Evolutionary conservation across 2,113 vertebrate species (phyloP), one percentile per base, ranked within the genome.

Genomic region (Willisornis vidua): DNA sequence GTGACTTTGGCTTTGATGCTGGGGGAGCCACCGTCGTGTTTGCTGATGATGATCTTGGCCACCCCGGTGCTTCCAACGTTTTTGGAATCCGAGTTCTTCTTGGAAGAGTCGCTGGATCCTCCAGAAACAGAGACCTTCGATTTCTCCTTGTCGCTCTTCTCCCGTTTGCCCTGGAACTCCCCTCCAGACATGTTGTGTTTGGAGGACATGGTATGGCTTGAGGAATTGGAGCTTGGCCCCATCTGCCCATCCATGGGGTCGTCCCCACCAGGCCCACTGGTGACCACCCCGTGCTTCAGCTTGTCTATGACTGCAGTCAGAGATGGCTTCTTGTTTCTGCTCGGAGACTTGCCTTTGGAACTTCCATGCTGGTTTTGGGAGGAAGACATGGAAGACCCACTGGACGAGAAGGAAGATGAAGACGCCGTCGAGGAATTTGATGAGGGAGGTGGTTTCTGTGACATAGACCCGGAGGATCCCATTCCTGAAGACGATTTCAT

Each of bases 1-100:
- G 99, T 99, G 68, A 99, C 99, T 98, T 99, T 99, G 97, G 99
- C 99, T 97, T 99, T 99, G 82, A 99, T 99, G 95, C 99, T 99
- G 31, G 99, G 99, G 65, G 99, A 99, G 19, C 99, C 99, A 13
- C 99, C 99, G 12, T 99, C 99, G 9, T 99, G 99, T 73, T 99
- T 99, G 96, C 99, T 99, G 91, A 99, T 99, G 91, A 99, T 99
- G 48, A 99, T 99, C 98, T 99, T 99, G 90, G 99, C 99, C 96
- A 99, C 98, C 70, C 99, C 98, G 0, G 98, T 99, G 70, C 98
- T 98, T 39, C 99, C 98, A 3, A 98, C 98, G 12, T 96, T 97
- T 97, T 99, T 99, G 62, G 99, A 98, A 87, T 99, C 99, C 23
- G 98, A 98, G 23, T 98, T 87, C 96, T 99, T 99, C 98, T 99